Percentiles rank a stretch among this genome's conserved stretches.
phyloP scores from a whole-genome alignment of 2,113 vertebrate genomes.

The Scalopus aquaticus region DNA sequence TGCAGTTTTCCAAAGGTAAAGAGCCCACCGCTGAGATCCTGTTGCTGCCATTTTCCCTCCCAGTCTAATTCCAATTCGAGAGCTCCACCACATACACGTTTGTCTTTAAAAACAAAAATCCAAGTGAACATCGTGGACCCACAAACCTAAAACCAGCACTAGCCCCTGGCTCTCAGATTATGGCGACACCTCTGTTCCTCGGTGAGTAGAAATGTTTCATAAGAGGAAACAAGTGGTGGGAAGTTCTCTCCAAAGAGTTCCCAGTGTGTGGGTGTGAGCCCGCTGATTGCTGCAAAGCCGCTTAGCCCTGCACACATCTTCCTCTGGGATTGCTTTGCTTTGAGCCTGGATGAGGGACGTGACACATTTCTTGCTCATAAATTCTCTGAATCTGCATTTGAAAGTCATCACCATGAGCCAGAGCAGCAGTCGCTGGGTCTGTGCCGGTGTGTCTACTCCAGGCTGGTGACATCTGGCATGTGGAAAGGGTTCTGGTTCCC shows the following conservation, averaged over 20 bases:
- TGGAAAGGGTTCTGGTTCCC: background rate
- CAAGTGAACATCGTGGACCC: background rate
- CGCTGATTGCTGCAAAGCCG: background rate
- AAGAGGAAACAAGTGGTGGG: constrained; percentile 53
- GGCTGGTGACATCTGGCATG: background rate
- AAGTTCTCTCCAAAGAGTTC: constrained; percentile 46
- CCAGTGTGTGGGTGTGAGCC: background rate
- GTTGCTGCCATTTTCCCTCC: background rate
- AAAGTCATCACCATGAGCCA: background rate
- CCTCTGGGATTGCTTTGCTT: constrained; percentile 1
- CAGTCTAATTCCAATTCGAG: background rate
- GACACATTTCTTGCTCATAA: background rate
- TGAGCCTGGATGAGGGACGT: background rate
- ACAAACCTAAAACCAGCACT: background rate
- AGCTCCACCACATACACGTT: background rate
- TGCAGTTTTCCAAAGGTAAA: constrained; percentile 50
- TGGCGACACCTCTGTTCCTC: background rate
- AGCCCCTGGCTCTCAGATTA: background rate
- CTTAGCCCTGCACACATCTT: background rate
- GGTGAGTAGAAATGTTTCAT: constrained; percentile 42
- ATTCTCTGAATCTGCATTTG: background rate
- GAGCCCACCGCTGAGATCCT: background rate
- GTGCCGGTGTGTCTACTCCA: background rate
- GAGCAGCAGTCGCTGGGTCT: background rate
- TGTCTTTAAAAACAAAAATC: constrained; percentile 11